Evolutionary conservation across 2,113 vertebrate genomes (phyloP).

Genomic region (Sinocyclocheilus maitianheensis): DNA sequence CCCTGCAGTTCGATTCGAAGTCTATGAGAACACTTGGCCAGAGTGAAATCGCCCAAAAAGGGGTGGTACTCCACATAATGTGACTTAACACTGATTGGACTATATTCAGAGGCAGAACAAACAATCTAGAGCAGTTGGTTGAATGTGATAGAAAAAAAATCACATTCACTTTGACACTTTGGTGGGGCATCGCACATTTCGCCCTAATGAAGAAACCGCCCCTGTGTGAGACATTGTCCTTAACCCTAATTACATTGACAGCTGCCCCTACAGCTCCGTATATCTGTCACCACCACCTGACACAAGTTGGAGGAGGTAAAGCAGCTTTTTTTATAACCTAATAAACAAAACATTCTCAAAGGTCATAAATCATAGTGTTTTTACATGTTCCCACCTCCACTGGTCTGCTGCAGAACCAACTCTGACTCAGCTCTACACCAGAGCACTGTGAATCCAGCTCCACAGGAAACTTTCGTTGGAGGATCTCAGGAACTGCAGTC

Average conservation of each 20-base stretch:
- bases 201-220: too few species aligned
- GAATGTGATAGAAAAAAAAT: too few species aligned
- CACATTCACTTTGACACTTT: too few species aligned
- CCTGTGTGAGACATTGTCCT: constrained; percentile 66
- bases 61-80: too few species aligned
- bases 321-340: not conserved
- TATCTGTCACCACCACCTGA: constrained; percentile 96
- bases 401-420: constrained; percentile 84
- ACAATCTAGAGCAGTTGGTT: too few species aligned
- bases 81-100: too few species aligned
- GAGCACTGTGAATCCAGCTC: constrained; percentile 90
- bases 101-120: too few species aligned
- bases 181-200: too few species aligned
- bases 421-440: constrained; percentile 97
- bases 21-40: too few species aligned
- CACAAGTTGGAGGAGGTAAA: constrained; percentile 98
- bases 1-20: too few species aligned
- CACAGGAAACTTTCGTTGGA: constrained; percentile 85
- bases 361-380: not conserved
- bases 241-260: constrained; percentile 89
- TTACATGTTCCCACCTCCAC: constrained; percentile 40
- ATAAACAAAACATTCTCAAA: not conserved
- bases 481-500: constrained; percentile 91
- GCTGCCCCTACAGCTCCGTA: constrained; percentile 95
- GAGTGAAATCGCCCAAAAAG: too few species aligned